Evolutionary conservation across 2,888 invertebrate genomes (phyloP).

Genomic region (Melinaea menophilus): DNA sequence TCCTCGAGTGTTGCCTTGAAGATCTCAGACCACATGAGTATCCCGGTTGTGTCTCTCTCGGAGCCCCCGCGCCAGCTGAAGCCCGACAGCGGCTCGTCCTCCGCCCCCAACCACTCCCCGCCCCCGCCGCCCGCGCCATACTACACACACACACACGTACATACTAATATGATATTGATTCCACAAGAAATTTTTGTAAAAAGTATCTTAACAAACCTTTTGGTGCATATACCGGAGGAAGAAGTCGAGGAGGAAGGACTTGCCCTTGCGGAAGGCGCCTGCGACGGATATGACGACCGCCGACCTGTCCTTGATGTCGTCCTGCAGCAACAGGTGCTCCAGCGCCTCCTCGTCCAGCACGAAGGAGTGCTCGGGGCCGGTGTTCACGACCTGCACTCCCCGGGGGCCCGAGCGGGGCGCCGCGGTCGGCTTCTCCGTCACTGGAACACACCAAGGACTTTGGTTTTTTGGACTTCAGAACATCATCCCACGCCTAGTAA

Average conservation of each 20-base stretch:
- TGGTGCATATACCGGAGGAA: constrained; percentile 95
- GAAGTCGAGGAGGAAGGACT: constrained; percentile 98
- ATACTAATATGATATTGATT: too few species aligned
- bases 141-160: constrained; percentile 34
- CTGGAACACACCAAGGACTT: constrained; percentile 30
- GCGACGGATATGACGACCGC: constrained; percentile 97
- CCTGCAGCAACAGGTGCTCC: constrained; percentile 83
- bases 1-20: constrained; percentile 86
- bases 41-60: constrained; percentile 96
- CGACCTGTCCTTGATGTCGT: constrained; percentile 88
- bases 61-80: constrained; percentile 98
- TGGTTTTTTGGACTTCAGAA: too few species aligned
- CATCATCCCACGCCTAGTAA: neutral
- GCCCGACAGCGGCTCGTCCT: constrained; percentile 89
- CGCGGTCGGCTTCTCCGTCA: constrained; percentile 51
- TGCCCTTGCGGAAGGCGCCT: constrained; percentile 98
- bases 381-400: constrained; percentile 91
- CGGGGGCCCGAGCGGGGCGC: constrained; percentile 54
- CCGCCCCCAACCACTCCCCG: constrained; percentile 90
- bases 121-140: constrained; percentile 63
- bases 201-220: constrained; percentile 78
- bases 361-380: constrained; percentile 92
- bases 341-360: constrained; percentile 89
- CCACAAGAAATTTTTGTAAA: too few species aligned
- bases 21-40: constrained; percentile 97